Conservation (phyloP, 2,113 vertebrate genomes). For the Pristiophorus japonicus region DNA sequence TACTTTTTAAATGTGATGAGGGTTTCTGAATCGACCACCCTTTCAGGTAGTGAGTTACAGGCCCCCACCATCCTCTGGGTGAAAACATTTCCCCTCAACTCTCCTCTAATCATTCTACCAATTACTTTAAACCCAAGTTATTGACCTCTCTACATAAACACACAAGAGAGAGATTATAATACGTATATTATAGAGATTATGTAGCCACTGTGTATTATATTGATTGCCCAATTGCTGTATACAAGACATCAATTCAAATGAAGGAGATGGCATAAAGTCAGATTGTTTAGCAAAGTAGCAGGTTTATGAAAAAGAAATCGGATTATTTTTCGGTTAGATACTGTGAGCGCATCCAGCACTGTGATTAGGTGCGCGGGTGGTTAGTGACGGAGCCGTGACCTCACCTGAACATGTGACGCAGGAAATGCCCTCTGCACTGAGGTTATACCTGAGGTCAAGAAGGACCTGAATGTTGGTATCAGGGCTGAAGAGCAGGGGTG, state of each 20-base stretch:
- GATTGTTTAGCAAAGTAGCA: background rate
- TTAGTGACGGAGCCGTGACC: slow-evolving; percentile 38
- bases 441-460: slow-evolving; percentile 88
- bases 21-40: too few relatives aligned
- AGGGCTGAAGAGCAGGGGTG: slow-evolving; percentile 78
- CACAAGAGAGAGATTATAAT: background rate
- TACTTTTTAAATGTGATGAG: too few relatives aligned
- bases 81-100: too few relatives aligned
- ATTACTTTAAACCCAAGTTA: too few relatives aligned
- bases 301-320: background rate
- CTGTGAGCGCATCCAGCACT: background rate
- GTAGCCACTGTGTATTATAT: background rate
- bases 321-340: background rate
- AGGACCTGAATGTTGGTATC: slow-evolving; percentile 94
- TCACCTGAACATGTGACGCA: slow-evolving; percentile 93
- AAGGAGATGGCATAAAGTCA: background rate
- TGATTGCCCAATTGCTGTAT: background rate
- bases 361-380: background rate
- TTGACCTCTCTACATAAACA: too few relatives aligned
- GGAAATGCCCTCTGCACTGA: slow-evolving; percentile 90
- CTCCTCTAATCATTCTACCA: too few relatives aligned
- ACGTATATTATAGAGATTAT: background rate
- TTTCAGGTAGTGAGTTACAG: too few relatives aligned
- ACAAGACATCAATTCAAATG: background rate
- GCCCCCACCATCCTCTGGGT: too few relatives aligned